Conservation (phyloP, 2,113 vertebrate genomes). For the Martes martes region DNA sequence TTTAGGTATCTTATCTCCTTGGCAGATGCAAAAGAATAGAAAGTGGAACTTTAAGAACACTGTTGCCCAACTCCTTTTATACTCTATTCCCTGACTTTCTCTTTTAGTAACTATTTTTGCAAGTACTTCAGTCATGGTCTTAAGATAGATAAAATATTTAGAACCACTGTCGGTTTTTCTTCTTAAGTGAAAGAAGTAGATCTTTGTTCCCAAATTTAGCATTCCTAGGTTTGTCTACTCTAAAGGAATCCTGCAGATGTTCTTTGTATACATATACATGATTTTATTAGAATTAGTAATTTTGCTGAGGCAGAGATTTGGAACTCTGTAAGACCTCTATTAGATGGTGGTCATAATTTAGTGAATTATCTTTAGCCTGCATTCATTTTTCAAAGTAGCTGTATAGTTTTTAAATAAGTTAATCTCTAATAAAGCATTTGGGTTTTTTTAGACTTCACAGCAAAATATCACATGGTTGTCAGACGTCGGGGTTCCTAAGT, state of each 20-base stretch:
- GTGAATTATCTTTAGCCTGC: neutral
- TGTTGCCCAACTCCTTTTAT: neutral
- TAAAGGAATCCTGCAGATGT: neutral
- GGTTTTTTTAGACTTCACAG: neutral
- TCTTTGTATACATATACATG: neutral
- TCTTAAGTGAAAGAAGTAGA: neutral
- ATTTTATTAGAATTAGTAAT: neutral
- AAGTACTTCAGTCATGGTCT: neutral
- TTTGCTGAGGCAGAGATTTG: neutral
- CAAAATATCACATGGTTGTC: neutral
- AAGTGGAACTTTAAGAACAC: neutral
- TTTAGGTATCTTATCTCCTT: neutral
- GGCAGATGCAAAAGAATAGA: neutral
- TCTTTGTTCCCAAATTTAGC: neutral
- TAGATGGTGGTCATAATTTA: neutral
- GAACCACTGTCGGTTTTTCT: neutral
- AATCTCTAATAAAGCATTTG: neutral
- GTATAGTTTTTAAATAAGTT: neutral
- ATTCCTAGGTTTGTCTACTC: neutral
- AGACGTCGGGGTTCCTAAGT: neutral
- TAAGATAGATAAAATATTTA: neutral
- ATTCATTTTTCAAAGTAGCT: neutral
- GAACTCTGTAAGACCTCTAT: neutral
- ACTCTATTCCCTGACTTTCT: neutral
- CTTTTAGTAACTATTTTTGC: neutral